A percentile compares a stretch with the other conserved stretches of the same genome.
phyloP scores from a whole-genome alignment of 2,797 vertebrate species.

The Tokudaia muenninki region DNA sequence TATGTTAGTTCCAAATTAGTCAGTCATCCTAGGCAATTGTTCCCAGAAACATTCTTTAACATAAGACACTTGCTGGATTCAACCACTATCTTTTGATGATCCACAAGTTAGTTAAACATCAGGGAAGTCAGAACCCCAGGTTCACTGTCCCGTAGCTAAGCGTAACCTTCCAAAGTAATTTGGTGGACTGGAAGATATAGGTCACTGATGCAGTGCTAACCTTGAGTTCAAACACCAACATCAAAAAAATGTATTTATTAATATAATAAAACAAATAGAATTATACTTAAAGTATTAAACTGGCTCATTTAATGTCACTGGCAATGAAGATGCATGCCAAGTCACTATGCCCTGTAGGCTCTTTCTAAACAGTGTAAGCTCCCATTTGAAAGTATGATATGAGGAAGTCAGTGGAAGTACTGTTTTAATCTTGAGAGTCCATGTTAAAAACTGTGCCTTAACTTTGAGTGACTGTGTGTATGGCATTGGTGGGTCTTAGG shows the following conservation, averaged over 20 bases:
- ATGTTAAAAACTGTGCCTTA: not conserved
- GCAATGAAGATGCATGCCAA: not conserved
- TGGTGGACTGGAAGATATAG: not conserved
- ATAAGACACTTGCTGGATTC: not conserved
- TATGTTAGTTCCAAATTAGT: conserved; percentile 1
- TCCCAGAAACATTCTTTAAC: not conserved
- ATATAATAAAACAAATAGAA: not conserved
- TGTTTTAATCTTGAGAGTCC: rapidly evolving
- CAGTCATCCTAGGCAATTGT: not conserved
- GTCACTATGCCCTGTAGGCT: not conserved
- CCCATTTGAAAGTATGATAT: not conserved
- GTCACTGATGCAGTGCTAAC: not conserved
- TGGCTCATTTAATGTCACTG: not conserved
- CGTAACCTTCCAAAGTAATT: not conserved
- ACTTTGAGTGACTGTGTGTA: not conserved
- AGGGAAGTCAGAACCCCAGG: not conserved
- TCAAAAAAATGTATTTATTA: not conserved
- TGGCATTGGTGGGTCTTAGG: not conserved
- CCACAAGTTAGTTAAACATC: not conserved
- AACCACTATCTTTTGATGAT: not conserved
- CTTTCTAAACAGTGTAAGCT: not conserved
- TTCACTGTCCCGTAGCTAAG: not conserved
- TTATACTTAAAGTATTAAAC: not conserved
- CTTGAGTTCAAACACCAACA: not conserved
- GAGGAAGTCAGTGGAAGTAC: not conserved